A percentile compares a stretch with the other conserved stretches of the same genome.
These are phyloP conservation scores for Paradoxurus hermaphroditus DNA, from an alignment of 2,113 vertebrate species.

Conservation along the genomic window DNA sequence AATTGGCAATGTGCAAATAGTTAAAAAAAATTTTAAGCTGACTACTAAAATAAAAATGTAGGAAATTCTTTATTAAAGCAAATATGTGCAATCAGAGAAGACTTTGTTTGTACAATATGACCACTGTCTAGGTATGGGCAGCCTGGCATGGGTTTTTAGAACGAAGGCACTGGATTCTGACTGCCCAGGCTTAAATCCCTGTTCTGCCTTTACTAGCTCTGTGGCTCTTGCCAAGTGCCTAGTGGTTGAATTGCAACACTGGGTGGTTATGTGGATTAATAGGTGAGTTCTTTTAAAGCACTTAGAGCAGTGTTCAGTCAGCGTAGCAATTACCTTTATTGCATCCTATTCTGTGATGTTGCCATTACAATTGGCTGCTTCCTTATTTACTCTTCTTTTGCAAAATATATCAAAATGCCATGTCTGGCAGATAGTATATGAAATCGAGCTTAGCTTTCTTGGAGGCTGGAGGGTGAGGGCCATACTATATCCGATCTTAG, in stretches of 20 bases:
- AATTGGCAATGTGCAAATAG: neutral
- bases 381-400: neutral
- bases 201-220: neutral
- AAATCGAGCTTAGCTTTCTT: neutral
- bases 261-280: neutral
- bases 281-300: neutral
- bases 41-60: neutral
- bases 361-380: neutral
- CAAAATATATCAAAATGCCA: neutral
- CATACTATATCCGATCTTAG: neutral
- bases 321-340: neutral
- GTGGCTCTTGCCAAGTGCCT: neutral
- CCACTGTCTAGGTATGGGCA: neutral
- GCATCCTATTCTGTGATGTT: neutral
- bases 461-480: neutral
- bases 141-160: neutral
- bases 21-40: neutral
- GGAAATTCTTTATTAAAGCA: neutral
- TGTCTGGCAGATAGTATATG: neutral
- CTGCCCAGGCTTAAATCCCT: neutral
- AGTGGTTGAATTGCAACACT: neutral
- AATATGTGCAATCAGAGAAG: neutral
- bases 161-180: neutral
- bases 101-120: neutral
- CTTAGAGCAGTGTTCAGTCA: neutral